These are phyloP conservation scores for Xyliphius kryptos DNA, from an alignment of 2,113 vertebrate genomes.

Conservation along the genomic window DNA sequence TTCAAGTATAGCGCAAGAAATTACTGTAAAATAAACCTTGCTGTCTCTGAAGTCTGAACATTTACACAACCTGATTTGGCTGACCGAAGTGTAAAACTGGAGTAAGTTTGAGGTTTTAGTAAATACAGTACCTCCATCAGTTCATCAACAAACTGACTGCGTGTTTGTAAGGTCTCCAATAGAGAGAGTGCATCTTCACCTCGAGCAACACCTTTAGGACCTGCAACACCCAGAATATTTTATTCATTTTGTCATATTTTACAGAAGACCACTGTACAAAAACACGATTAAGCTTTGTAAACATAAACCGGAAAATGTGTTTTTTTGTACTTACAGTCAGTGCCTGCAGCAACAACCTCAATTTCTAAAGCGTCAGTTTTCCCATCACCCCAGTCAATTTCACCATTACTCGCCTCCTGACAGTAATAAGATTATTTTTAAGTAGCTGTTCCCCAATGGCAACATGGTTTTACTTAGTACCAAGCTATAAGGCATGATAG, in stretches of 20 bases:
- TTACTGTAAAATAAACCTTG: no score
- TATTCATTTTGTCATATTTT: background rate
- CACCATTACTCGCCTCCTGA: slow-evolving; percentile 56
- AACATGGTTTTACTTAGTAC: no score
- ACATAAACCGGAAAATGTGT: no score
- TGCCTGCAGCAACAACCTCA: slow-evolving; percentile 71
- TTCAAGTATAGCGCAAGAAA: no score
- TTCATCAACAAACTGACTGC: slow-evolving; percentile 85
- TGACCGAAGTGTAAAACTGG: background rate
- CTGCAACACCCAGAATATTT: slow-evolving; percentile 51
- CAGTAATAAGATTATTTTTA: background rate
- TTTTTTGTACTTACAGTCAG: slow-evolving; percentile 68
- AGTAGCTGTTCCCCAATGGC: no score
- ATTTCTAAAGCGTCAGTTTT: slow-evolving; percentile 60
- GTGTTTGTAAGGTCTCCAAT: slow-evolving; percentile 76
- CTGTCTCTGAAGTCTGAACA: no score
- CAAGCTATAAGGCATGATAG: no score
- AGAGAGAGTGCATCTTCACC: slow-evolving; percentile 80
- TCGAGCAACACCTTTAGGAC: slow-evolving; percentile 73
- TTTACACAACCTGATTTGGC: background rate
- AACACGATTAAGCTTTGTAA: no score
- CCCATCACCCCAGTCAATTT: slow-evolving; percentile 73
- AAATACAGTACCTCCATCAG: slow-evolving; percentile 91
- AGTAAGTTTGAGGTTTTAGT: background rate
- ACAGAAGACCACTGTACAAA: no score